Evolutionary conservation across 2,888 invertebrate species (phyloP).

Genomic region (Lycia hirtaria): DNA sequence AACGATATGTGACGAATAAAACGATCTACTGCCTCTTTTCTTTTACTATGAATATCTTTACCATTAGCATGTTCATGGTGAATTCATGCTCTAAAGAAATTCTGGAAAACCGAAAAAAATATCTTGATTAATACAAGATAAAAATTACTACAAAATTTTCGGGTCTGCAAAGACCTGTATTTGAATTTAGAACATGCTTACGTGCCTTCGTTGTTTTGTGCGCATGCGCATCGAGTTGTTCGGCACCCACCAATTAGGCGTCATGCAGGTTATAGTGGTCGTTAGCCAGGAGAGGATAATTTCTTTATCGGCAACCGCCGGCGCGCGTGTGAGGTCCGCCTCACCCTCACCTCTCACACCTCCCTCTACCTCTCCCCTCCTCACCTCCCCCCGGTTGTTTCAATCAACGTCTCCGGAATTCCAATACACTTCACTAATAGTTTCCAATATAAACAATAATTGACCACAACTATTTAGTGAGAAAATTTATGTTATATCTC

Average conservation of each 20-base stretch:
- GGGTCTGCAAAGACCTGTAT: no score
- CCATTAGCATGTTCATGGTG: no score
- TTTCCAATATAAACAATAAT: slow-evolving; percentile 39
- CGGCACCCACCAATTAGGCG: slow-evolving; percentile 64
- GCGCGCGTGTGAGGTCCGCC: slow-evolving; percentile 70
- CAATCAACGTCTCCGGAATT: slow-evolving; percentile 43
- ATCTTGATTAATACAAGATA: no score
- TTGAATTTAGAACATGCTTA: no score
- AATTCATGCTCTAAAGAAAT: no score
- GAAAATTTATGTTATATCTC: slow-evolving; percentile 37
- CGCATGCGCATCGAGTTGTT: slow-evolving; percentile 8
- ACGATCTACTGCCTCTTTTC: no score
- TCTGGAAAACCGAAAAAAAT: no score
- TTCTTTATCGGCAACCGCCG: slow-evolving; percentile 64
- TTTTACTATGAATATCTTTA: no score
- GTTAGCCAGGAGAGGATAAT: slow-evolving; percentile 73
- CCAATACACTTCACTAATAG: slow-evolving; percentile 37
- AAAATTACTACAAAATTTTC: no score
- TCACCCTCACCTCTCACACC: slow-evolving; percentile 45
- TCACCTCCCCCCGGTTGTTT: slow-evolving; percentile 51
- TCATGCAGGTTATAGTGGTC: slow-evolving; percentile 57
- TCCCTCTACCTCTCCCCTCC: slow-evolving; percentile 38
- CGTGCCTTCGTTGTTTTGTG: slow-evolving; percentile 2
- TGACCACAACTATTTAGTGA: slow-evolving; percentile 39
- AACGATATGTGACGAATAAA: no score